phyloP scores from a whole-genome alignment of 1,140 invertebrate genomes.

The Pseudomyrmex cubaensis region DNA sequence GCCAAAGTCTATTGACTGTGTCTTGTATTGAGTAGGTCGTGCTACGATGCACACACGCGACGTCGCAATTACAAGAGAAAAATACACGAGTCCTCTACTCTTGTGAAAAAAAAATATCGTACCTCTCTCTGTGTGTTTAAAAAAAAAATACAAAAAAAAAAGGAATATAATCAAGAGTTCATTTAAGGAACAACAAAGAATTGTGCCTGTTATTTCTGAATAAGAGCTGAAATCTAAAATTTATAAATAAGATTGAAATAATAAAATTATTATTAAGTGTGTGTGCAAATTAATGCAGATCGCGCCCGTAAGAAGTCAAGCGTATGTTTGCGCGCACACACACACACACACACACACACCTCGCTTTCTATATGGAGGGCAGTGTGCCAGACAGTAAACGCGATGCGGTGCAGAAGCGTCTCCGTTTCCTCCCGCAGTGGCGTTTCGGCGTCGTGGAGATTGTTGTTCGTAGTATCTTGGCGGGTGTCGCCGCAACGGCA shows the following conservation, averaged over 20 bases:
- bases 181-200: background rate
- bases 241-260: too few relatives aligned
- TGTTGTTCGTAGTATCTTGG: constrained; percentile 78
- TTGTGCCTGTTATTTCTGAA: background rate
- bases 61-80: background rate
- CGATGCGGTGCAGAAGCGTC: constrained; percentile 86
- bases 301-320: too few relatives aligned
- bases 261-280: too few relatives aligned
- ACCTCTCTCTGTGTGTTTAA: too few relatives aligned
- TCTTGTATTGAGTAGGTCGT: background rate
- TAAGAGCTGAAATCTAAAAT: too few relatives aligned
- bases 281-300: background rate
- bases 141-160: background rate
- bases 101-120: too few relatives aligned
- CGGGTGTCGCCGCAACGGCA: constrained; percentile 76
- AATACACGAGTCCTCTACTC: background rate
- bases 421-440: constrained; percentile 79
- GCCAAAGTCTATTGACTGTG: constrained; percentile 31
- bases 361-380: constrained; percentile 87
- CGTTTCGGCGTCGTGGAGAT: constrained; percentile 68
- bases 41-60: constrained; percentile 24
- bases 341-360: constrained; percentile 77
- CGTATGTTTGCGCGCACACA: constrained; percentile 34
- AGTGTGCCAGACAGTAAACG: constrained; percentile 88
- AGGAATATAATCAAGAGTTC: background rate